Base-by-base conservation (phyloP, 2,113 vertebrate genomes). In the Oncorhynchus masou region DNA sequence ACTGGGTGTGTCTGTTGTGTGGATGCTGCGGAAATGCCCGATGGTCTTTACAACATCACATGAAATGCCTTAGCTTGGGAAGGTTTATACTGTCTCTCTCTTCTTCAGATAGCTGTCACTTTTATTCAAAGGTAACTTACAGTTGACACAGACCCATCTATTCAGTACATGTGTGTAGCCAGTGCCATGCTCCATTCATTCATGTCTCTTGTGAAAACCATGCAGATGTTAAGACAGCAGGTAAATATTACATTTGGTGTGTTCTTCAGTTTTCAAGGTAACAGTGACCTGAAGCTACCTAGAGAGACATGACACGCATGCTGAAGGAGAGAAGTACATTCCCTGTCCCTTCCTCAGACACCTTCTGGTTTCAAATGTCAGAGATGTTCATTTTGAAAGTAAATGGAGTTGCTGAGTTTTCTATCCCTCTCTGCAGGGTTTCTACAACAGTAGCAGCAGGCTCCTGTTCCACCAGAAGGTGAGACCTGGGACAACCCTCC, bases 261-360 rank as follows among this genome's bases (percentile, higher is more conserved):
- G 7, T 57, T 77, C 13, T 70, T 70, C 59, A 59, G 48, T 74
- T 34, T 45, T 83, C 4, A 83, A 95, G 96, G 94, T 82, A 95
- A 96, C 83, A 91, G 94, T 15, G 75, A 96, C 80, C 84, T 94
- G 85, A 94, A 92, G 64, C 79, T 96, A 74, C 78, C 94, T 0
- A 91, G 87, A 70, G 93, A 51, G 83, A 84, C 79, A 95, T 96
- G 94, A 79, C 4, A 60, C 84, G 84, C 66, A 90, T 96, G 84
- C 80, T 94, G 67, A 71, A 82, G 74, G 73, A 79, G 60, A 88
- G 83, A 68, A 82, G 92, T 88, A 45, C 31, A 89, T 81, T 73
- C 20, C 39, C 5, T 62, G 6, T 48, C n/a, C n/a, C 16, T 69
- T 15, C 7, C 25, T 57, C 51, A n/a, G 29, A 27, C 51, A 51